Conservation (phyloP, 2,797 vertebrate genomes). For the Phalanger gymnotis region DNA sequence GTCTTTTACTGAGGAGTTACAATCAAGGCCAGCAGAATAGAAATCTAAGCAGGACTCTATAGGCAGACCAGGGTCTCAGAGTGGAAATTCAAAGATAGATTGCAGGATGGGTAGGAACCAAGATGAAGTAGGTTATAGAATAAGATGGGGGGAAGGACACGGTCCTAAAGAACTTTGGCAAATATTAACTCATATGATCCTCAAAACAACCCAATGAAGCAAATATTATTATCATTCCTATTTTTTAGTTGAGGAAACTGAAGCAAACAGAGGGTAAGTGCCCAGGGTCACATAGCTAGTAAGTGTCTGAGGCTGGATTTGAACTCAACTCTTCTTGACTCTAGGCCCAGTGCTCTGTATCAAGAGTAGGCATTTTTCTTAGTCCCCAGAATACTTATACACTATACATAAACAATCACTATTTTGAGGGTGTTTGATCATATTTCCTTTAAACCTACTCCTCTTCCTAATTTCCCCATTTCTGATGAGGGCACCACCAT, state of each 20-base stretch:
- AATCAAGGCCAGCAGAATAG: not conserved
- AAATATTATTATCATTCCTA: not conserved
- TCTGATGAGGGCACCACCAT: not conserved
- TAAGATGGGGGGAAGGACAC: not conserved
- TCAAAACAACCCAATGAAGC: not conserved
- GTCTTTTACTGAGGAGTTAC: not conserved
- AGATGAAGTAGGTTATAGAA: not conserved
- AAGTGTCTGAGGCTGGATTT: not conserved
- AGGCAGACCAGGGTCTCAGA: not conserved
- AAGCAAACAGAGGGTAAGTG: not conserved
- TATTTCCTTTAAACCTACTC: not conserved
- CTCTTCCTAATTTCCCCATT: not conserved
- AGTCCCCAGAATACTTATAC: no score
- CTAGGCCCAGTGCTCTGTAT: not conserved
- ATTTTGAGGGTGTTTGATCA: not conserved
- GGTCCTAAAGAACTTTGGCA: not conserved
- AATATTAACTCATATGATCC: not conserved
- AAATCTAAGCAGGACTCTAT: not conserved
- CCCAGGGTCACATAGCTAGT: not conserved
- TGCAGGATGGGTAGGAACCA: not conserved
- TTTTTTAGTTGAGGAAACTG: not conserved
- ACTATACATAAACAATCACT: not conserved
- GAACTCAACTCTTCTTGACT: not conserved
- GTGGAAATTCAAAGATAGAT: not conserved
- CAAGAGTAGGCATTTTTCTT: no score